These are phyloP conservation scores for Eospalax fontanierii DNA, from an alignment of 2,797 vertebrate genomes.

Conservation along the genomic window DNA sequence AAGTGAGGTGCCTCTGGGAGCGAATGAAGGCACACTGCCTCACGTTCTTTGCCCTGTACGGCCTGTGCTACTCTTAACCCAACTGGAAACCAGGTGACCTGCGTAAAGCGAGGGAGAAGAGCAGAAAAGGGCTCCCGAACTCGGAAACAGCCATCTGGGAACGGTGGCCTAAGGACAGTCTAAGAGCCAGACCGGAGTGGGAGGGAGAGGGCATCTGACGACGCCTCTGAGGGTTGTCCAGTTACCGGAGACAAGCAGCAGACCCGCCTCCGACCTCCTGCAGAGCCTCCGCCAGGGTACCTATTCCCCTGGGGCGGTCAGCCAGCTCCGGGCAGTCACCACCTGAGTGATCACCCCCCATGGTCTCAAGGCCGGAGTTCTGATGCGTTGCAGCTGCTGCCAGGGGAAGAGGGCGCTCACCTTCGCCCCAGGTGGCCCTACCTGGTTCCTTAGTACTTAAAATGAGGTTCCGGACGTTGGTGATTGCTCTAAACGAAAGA, in stretches of 20 bases:
- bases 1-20: neutral
- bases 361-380: neutral
- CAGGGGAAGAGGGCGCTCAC: neutral
- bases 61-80: neutral
- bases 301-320: conserved; percentile 69
- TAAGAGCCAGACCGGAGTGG: conserved; percentile 14
- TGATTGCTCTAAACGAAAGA: neutral
- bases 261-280: conserved; percentile 83
- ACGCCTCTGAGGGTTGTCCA: neutral
- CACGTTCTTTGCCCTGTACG: neutral
- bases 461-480: neutral
- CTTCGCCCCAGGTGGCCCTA: conserved; percentile 73
- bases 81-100: conserved; percentile 54
- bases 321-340: conserved; percentile 25
- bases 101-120: neutral
- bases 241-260: conserved; percentile 51
- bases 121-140: neutral
- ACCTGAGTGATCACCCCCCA: conserved; percentile 23
- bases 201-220: conserved; percentile 36
- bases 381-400: neutral
- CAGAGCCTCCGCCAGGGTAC: conserved; percentile 79
- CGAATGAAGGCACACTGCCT: neutral
- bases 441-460: conserved; percentile 58
- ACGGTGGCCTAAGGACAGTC: conserved; percentile 15
- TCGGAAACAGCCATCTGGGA: conserved; percentile 31